Base-by-base conservation (phyloP, 2,113 vertebrate species). In the Zapornia atra region DNA sequence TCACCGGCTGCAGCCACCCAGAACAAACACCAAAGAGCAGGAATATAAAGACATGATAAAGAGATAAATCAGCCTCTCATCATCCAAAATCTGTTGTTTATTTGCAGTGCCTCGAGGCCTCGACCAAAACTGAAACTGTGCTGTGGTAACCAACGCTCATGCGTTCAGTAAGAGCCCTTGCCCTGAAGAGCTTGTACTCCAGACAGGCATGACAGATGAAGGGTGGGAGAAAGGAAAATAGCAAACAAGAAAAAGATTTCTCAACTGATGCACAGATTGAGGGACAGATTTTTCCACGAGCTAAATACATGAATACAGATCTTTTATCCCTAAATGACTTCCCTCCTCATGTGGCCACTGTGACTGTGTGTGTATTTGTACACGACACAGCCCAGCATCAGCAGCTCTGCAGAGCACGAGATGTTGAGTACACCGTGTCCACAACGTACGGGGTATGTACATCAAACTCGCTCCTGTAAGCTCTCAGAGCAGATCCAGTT, bases 221-320 rank as follows among this genome's bases (percentile, higher is more conserved):
- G 85, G 94, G 96, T 96, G 96, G 94, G 96, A 97, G 96, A 96
- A 75, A 88, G 81, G 79, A 92, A 93, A 94, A 96, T 3, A 95
- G 95, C 96, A 94, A 96, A 92, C 92, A 86, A 94, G 96, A 80
- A 88, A 33, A 78, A 92, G 88, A 92, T 88, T 88, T 94, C 33
- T 20, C 26, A 89, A 44, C 57, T 36, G 68, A 76, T 50, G 85
- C 93, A 96, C 95, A 96, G 96, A 97, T 93, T 95, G 96, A 96
- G 95, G 94, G 95, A 95, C 94, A 96, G 95, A 96, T 96, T 96
- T 96, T 81, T 81, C 92, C 90, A 93, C 42, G 2, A 96, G 94
- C 93, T 92, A 81, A 96, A 93, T 10, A 22, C 64, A 92, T 36
- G 96, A 92, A 88, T 38, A 84, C 90, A 90, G 90, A 90, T 88